A percentile compares a stretch with the other conserved stretches of the same genome.
Evolutionary conservation across 2,113 vertebrate species (phyloP).

Genomic region (Hippocampus guttulatus): DNA sequence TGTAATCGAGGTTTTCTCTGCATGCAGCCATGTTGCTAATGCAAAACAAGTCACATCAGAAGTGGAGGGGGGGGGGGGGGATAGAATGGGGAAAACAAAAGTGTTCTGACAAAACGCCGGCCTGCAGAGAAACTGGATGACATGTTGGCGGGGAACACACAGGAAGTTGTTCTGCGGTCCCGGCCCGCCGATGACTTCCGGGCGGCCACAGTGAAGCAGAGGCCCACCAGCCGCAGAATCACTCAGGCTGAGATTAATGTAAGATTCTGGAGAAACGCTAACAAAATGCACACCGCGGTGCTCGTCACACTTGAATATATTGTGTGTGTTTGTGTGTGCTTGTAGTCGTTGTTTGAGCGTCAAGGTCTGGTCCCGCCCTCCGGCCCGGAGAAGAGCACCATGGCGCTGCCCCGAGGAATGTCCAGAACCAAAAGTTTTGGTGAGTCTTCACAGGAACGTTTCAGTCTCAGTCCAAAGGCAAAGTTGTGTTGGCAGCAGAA

Average conservation of each 20-base stretch:
- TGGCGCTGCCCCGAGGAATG: slow-evolving; percentile 87
- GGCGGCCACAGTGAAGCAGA: slow-evolving; percentile 90
- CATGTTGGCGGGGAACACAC: slow-evolving; percentile 78
- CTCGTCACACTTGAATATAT: background rate
- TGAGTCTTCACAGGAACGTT: slow-evolving; percentile 51
- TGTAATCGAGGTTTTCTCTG: background rate
- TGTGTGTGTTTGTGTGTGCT: slow-evolving; percentile 4
- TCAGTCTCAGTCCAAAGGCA: too few relatives aligned
- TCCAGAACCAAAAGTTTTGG: slow-evolving; percentile 93
- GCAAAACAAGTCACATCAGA: too few relatives aligned
- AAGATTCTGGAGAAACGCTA: slow-evolving; percentile 20
- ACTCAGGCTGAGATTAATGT: slow-evolving; percentile 94
- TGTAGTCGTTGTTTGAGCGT: slow-evolving; percentile 88
- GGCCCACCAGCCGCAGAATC: slow-evolving; percentile 89
- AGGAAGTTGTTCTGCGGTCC: slow-evolving; percentile 81
- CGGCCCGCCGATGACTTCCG: slow-evolving; percentile 85
- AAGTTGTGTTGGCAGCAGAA: too few relatives aligned
- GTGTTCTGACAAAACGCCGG: background rate
- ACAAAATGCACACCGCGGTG: background rate
- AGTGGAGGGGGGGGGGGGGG: too few relatives aligned
- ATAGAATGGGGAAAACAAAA: too few relatives aligned
- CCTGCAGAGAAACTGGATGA: slow-evolving; percentile 91
- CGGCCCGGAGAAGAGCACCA: slow-evolving; percentile 80
- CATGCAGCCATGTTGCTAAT: background rate
- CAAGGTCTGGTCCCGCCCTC: slow-evolving; percentile 84